Conservation (phyloP, 2,113 vertebrate genomes). For the Zootoca vivipara region DNA sequence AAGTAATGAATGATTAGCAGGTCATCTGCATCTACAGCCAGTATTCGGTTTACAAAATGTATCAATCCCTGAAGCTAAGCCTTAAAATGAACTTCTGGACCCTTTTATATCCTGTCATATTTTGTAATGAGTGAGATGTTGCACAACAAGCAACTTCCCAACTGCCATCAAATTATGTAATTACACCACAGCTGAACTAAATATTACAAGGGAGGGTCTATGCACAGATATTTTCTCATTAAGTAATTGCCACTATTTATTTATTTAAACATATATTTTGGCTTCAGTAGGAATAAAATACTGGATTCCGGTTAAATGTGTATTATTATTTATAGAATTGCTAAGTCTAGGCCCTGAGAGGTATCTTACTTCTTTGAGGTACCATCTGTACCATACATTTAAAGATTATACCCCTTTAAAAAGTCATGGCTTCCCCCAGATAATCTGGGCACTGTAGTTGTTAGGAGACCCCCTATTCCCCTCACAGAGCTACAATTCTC, state of each 20-base stretch:
- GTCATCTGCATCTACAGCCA: slow-evolving; percentile 25
- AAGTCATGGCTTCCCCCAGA: too few relatives aligned
- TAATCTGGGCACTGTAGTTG: too few relatives aligned
- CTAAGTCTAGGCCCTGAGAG: not conserved
- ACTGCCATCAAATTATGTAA: not conserved
- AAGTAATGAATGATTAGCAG: not conserved
- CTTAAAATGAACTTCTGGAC: not conserved
- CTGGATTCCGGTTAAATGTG: not conserved
- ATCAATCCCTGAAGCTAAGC: not conserved
- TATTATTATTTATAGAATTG: not conserved
- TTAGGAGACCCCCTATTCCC: too few relatives aligned
- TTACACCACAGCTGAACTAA: not conserved
- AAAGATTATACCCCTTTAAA: too few relatives aligned
- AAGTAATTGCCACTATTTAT: not conserved
- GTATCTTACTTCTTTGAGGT: not conserved
- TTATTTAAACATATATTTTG: not conserved
- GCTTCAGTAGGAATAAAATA: not conserved
- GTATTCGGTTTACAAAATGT: not conserved
- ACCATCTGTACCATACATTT: too few relatives aligned
- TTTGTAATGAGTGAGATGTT: not conserved
- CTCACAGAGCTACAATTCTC: too few relatives aligned
- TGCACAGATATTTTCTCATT: not conserved
- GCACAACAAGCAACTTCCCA: not conserved
- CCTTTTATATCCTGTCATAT: not conserved
- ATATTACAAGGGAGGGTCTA: not conserved